Base-by-base conservation (phyloP, 1,140 invertebrate species). In the Atta colombica region DNA sequence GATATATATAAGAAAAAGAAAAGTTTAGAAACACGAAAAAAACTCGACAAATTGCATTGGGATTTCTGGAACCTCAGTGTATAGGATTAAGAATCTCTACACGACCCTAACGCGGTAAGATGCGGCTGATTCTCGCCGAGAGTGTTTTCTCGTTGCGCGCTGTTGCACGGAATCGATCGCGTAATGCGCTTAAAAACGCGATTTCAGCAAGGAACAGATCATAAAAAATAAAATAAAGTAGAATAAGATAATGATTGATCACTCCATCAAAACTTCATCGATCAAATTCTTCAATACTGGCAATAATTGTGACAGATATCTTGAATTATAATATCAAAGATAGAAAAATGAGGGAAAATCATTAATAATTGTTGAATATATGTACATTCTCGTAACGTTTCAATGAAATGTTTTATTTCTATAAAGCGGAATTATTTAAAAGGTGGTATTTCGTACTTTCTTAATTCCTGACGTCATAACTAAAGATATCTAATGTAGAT, bases 101-200 rank as follows among this genome's bases (percentile, higher is more conserved):
- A 39, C 35, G 35, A 8, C 7, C 7, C 35, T 51, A 55, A 21
- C 69, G 18, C 12, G 51, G 10, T 4, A 39, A 68, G 49, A 28
- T 80, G 77, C 49, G 63, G 65, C 77, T 45, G 60, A 25, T 45
- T 78, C 39, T 66, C 25, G 28, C 25, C 21, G 25, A 49, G 16
- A 2, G 18, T 18, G n/a, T 63, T 75, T 75, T 51, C 53, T 61
- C 74, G 55, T 25, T 28, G 53, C 69, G 25, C 53, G 14, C n/a
- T 16, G 31, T 14, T 45, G 8, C 35, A 68, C 12, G 10, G n/a
- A 69, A 69, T 65, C 16, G n/a, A 35, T 35, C 7, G 7, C 12
- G 7, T 10, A n/a, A 58, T 58, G 55, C n/a, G n/a, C 14, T 10
- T 14, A 39, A 18, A 39, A 45, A 77, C 2, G 21, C 16, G 16